Base-by-base conservation (phyloP, 2,797 vertebrate species). In the Channallabes apus region DNA sequence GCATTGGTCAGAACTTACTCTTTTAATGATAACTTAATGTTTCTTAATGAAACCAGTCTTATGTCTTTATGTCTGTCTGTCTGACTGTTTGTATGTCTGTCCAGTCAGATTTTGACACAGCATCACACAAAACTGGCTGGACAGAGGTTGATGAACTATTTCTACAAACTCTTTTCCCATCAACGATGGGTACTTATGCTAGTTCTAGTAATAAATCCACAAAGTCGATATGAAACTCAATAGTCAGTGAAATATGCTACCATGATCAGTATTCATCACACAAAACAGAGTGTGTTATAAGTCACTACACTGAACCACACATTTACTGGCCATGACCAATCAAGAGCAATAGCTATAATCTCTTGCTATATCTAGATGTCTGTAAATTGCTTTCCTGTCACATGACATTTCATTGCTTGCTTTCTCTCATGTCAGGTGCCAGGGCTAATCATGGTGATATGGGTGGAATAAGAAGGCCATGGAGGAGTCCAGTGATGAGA, bases 401-500 rank as follows among this genome's bases (percentile, higher is more conserved):
- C 75, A 27, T 76, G 59, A 11, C 62, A 38, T 59, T 82, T 77
- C 15, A 29, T 59, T 76, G 17, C 67, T 27, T 61, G 18, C 12
- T 51, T 51, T 67, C 32, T 8, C n/a, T n/a, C 17, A 20, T 67
- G 58, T 56, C 71, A 67, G 18, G 62, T 68, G 6, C 3, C 59
- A 80, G 35, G 15, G n/a, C 24, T 67, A 67, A 56, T 46, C 35
- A 61, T 4, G 6, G 14, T 61, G 71, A 59, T 35, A 79, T 54
- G 59, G 14, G 58, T 18, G 22, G 54, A 35, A 20, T 7, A 54
- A 32, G 54, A 2, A 56, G 41, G 62, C 51, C 56, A 32, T 6
- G 3, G n/a, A 79, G 75, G 38, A 86, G 56, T 64, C 51, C 69
- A 73, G 80, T 72, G 64, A 71, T 56, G 35, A 71, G 80, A 59